Evolutionary conservation across 2,888 invertebrate species (phyloP).

Genomic region (Orgyia antiqua): DNA sequence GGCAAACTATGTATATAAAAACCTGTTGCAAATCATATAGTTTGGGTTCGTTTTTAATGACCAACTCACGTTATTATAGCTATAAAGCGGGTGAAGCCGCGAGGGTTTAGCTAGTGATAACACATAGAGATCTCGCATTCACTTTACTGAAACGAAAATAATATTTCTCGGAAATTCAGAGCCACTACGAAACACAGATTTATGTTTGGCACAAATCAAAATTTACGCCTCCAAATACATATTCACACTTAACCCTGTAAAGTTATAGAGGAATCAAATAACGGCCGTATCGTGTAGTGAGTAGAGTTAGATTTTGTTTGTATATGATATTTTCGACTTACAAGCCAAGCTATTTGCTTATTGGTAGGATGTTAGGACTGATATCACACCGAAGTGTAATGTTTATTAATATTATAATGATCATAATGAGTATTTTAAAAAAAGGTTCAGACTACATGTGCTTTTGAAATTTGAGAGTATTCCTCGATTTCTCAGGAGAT

Average conservation of each 20-base stretch:
- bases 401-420: too few relatives aligned
- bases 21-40: too few relatives aligned
- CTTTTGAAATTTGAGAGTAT: too few relatives aligned
- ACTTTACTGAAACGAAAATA: constrained; percentile 16
- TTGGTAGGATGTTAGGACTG: constrained; percentile 25
- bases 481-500: too few relatives aligned
- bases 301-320: constrained; percentile 18
- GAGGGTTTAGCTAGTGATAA: too few relatives aligned
- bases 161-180: constrained; percentile 28
- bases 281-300: constrained; percentile 2
- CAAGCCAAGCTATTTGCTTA: constrained; percentile 34
- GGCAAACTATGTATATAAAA: too few relatives aligned
- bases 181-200: constrained; percentile 27
- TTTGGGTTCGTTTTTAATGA: too few relatives aligned
- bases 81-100: too few relatives aligned
- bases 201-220: constrained; percentile 38
- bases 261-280: constrained; percentile 11
- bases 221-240: constrained; percentile 29
- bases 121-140: too few relatives aligned
- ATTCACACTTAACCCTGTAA: constrained; percentile 16
- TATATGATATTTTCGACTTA: constrained; percentile 24
- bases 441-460: too few relatives aligned
- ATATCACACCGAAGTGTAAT: constrained; percentile 23
- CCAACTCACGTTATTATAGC: too few relatives aligned
- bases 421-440: too few relatives aligned